A percentile compares a stretch with the other conserved stretches of the same genome.
Evolutionary conservation across 1,140 invertebrate genomes (phyloP).

Genomic region (Neodiprion pinetum): DNA sequence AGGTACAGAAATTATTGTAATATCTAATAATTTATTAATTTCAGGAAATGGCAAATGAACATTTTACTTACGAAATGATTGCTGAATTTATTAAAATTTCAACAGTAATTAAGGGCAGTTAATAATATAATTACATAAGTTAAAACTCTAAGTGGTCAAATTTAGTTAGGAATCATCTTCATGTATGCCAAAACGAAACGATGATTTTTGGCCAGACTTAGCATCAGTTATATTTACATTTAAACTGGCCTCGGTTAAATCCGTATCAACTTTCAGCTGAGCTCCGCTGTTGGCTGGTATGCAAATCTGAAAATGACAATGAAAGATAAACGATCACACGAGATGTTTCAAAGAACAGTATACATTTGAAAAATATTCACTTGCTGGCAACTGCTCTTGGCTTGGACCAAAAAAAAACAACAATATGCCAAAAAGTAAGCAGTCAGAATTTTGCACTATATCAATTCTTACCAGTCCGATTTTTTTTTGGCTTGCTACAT

Average conservation of each 20-base stretch:
- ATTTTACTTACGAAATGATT: neutral
- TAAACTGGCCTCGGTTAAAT: constrained; percentile 31
- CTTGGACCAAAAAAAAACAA: neutral
- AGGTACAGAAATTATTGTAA: too few species aligned
- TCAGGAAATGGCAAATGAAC: too few species aligned
- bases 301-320: constrained; percentile 27
- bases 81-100: neutral
- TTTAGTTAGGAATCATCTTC: constrained; percentile 30
- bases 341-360: too few species aligned
- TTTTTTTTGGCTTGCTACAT: constrained; percentile 24
- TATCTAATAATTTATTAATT: too few species aligned
- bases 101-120: neutral
- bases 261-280: constrained; percentile 32
- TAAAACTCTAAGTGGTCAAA: constrained; percentile 11
- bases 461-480: constrained; percentile 29
- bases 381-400: neutral
- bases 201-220: constrained; percentile 30
- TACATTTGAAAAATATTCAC: too few species aligned
- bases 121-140: neutral
- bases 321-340: constrained; percentile 10
- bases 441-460: neutral
- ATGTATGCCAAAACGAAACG: constrained; percentile 35
- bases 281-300: constrained; percentile 20
- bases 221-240: constrained; percentile 31
- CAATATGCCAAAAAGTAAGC: neutral